Evolutionary conservation across 1,140 invertebrate species (phyloP).

Genomic region (Melanaphis sacchari): DNA sequence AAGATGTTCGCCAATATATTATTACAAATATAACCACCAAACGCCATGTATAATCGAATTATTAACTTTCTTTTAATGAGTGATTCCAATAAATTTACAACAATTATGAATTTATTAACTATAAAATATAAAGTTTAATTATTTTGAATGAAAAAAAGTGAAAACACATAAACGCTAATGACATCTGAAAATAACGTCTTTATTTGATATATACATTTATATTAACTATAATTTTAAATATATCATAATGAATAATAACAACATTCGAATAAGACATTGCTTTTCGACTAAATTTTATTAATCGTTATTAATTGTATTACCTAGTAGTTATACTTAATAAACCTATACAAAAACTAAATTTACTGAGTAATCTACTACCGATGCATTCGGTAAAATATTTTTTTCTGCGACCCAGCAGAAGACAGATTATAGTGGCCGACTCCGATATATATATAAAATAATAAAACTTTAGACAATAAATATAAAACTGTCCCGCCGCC

Average conservation of each 20-base stretch:
- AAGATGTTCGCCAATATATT: constrained; percentile 12
- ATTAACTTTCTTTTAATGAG: not conserved
- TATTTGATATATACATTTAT: not conserved
- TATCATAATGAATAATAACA: not conserved
- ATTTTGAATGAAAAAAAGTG: not conserved
- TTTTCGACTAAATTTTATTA: not conserved
- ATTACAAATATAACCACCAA: not conserved
- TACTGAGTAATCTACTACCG: not conserved
- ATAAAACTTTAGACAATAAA: not conserved
- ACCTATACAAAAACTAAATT: not conserved
- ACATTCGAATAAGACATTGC: not conserved
- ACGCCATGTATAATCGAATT: not conserved
- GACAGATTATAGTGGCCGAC: not conserved
- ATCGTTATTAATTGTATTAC: not conserved
- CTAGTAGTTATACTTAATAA: not conserved
- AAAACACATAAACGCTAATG: not conserved
- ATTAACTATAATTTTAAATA: no score
- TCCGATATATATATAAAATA: not conserved
- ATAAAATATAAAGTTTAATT: not conserved
- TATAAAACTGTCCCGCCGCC: not conserved
- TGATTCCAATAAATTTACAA: not conserved
- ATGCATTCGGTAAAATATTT: not conserved
- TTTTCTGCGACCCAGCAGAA: not conserved
- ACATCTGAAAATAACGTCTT: not conserved
- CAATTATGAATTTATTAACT: not conserved